Conservation (phyloP, 2,888 invertebrate genomes). For the Scaptomyza cyrtandrae region DNA sequence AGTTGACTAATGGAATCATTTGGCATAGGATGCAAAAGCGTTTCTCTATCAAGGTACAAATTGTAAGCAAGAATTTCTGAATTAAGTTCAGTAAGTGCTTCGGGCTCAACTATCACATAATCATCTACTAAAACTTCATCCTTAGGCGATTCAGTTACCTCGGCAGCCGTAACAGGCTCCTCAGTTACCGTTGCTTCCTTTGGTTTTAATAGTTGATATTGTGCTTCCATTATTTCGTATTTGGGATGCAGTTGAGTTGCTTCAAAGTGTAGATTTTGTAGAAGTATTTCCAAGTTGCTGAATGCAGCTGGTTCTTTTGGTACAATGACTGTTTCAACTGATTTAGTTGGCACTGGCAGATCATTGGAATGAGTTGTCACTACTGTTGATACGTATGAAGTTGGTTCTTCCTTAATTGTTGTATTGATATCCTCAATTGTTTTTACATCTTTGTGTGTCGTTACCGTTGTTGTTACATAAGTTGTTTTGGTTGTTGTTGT, state of each 20-base stretch:
- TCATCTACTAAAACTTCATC: conserved; percentile 56
- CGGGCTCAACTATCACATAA: conserved; percentile 77
- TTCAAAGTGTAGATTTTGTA: conserved; percentile 51
- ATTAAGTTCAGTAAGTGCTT: conserved; percentile 63
- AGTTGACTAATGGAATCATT: conserved; percentile 88
- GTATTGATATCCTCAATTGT: conserved; percentile 23
- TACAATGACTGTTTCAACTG: conserved; percentile 11
- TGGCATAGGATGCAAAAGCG: conserved; percentile 40
- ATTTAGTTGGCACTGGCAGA: conserved; percentile 11
- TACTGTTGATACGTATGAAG: conserved; percentile 61
- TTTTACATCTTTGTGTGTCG: conserved; percentile 57
- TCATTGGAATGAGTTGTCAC: conserved; percentile 64
- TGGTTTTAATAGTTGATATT: conserved; percentile 47
- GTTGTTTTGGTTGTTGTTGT: conserved; percentile 37
- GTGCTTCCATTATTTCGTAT: conserved; percentile 45
- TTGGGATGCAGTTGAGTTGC: conserved; percentile 28
- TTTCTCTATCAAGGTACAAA: conserved; percentile 62
- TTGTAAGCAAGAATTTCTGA: conserved; percentile 66
- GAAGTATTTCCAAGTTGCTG: conserved; percentile 36
- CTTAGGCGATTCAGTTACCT: conserved; percentile 11
- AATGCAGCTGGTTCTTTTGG: conserved; percentile 3
- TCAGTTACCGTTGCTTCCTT: conserved; percentile 9
- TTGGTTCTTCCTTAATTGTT: conserved; percentile 19
- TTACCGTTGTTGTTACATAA: conserved; percentile 63
- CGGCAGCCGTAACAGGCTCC: conserved; percentile 3